Evolutionary conservation across 2,797 vertebrate genomes (phyloP).

Genomic region (Holocentrus rufus): DNA sequence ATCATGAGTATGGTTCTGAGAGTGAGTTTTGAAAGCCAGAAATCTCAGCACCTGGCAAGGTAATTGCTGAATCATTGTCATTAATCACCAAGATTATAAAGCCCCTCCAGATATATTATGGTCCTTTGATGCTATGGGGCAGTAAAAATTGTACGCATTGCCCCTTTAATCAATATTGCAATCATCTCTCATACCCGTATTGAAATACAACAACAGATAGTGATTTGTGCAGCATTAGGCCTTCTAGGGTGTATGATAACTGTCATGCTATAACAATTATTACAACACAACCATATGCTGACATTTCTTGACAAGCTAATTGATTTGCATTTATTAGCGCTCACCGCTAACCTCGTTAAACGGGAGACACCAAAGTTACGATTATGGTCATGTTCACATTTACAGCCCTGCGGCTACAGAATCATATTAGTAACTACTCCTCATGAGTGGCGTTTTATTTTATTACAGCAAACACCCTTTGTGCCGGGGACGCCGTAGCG

Average conservation of each 20-base stretch:
- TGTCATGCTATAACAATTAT: constrained; percentile 29
- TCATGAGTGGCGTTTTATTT: constrained; percentile 11
- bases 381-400: constrained; percentile 38
- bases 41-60: too few relatives aligned
- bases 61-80: too few relatives aligned
- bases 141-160: neutral
- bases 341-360: constrained; percentile 13
- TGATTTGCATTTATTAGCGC: constrained; percentile 43
- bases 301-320: constrained; percentile 12
- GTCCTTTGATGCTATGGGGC: too few relatives aligned
- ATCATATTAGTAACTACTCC: neutral
- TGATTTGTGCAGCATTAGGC: constrained; percentile 27
- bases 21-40: too few relatives aligned
- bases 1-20: too few relatives aligned
- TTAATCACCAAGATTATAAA: too few relatives aligned
- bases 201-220: neutral
- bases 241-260: constrained; percentile 14
- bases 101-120: too few relatives aligned
- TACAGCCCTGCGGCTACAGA: constrained; percentile 15
- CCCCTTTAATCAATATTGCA: neutral
- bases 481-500: neutral
- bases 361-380: constrained; percentile 14
- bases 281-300: constrained; percentile 14
- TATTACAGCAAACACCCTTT: constrained; percentile 17
- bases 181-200: constrained; percentile 9